These are phyloP conservation scores for Gymnarchus niloticus DNA, from an alignment of 2,113 vertebrate genomes.

Conservation along the genomic window DNA sequence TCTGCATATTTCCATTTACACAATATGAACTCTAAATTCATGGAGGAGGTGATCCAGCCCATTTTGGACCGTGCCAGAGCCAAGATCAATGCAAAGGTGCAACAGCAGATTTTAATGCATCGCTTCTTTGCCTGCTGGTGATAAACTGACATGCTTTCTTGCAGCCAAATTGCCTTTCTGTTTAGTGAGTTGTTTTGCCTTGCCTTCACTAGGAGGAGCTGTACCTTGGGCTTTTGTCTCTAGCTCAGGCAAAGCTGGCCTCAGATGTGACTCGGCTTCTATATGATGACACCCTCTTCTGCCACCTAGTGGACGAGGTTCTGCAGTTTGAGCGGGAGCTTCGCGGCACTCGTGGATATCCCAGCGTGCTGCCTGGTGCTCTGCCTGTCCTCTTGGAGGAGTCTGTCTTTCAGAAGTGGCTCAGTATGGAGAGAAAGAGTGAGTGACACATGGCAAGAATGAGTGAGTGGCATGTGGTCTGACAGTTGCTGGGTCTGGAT, in stretches of 20 bases:
- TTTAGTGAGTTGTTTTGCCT: neutral
- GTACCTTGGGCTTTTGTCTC: constrained; percentile 71
- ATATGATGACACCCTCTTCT: constrained; percentile 87
- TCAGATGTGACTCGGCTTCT: constrained; percentile 78
- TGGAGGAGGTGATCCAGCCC: constrained; percentile 90
- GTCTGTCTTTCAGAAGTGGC: constrained; percentile 85
- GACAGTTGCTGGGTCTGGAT: neutral
- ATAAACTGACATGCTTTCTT: neutral
- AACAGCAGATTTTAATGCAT: too few species aligned
- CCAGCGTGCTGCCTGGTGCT: constrained; percentile 69
- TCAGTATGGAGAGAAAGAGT: constrained; percentile 94
- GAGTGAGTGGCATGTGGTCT: neutral
- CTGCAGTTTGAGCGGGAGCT: constrained; percentile 93
- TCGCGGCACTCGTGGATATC: constrained; percentile 72
- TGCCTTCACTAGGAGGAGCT: constrained; percentile 55
- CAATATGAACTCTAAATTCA: constrained; percentile 76
- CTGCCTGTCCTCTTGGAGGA: constrained; percentile 89
- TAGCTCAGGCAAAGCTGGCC: constrained; percentile 85
- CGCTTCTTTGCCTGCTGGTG: neutral
- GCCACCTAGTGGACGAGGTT: constrained; percentile 92
- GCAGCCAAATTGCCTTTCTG: neutral
- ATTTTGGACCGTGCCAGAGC: constrained; percentile 69
- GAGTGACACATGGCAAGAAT: constrained; percentile 43
- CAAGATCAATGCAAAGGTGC: constrained; percentile 75
- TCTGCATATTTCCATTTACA: too few species aligned